A percentile compares a stretch with the other conserved stretches of the same genome.
Evolutionary conservation across 2,888 invertebrate species (phyloP).

Genomic region (Caenorhabditis doughertyi): DNA sequence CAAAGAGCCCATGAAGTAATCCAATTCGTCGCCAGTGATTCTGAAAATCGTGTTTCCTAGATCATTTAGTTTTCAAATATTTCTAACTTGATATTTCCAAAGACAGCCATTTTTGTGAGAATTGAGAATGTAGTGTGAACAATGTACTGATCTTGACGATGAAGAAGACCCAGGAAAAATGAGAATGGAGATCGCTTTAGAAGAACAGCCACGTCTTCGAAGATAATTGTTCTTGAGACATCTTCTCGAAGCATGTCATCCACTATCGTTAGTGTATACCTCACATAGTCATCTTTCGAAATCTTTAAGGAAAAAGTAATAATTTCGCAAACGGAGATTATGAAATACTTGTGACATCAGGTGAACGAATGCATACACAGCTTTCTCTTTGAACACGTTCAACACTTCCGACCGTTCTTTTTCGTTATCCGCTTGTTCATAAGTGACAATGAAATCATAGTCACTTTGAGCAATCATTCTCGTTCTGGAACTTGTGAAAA

Average conservation of each 20-base stretch:
- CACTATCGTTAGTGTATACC: constrained; percentile 53
- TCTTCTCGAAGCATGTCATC: constrained; percentile 60
- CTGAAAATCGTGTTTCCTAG: too few relatives aligned
- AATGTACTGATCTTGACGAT: constrained; percentile 54
- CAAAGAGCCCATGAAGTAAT: constrained; percentile 56
- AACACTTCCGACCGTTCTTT: constrained; percentile 42
- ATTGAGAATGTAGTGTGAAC: constrained; percentile 45
- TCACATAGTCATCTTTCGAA: constrained; percentile 57
- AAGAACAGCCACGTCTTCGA: constrained; percentile 52
- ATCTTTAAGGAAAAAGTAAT: constrained; percentile 34
- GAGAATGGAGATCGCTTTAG: constrained; percentile 54
- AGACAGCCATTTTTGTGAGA: constrained; percentile 54
- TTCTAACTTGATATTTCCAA: constrained; percentile 29
- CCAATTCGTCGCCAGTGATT: constrained; percentile 54
- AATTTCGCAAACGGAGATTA: constrained; percentile 8
- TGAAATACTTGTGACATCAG: constrained; percentile 56
- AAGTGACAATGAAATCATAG: constrained; percentile 60
- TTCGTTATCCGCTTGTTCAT: constrained; percentile 45
- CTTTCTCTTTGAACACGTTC: constrained; percentile 50
- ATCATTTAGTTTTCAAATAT: background rate
- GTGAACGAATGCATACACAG: constrained; percentile 61
- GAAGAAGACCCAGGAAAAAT: constrained; percentile 50
- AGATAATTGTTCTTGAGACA: constrained; percentile 41
- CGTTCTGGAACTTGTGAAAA: constrained; percentile 17
- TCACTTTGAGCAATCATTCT: constrained; percentile 60